Percentiles rank a stretch among this genome's conserved stretches.
Evolutionary conservation across 1,140 invertebrate species (phyloP).

Genomic region (Drosophila oshimai): DNA sequence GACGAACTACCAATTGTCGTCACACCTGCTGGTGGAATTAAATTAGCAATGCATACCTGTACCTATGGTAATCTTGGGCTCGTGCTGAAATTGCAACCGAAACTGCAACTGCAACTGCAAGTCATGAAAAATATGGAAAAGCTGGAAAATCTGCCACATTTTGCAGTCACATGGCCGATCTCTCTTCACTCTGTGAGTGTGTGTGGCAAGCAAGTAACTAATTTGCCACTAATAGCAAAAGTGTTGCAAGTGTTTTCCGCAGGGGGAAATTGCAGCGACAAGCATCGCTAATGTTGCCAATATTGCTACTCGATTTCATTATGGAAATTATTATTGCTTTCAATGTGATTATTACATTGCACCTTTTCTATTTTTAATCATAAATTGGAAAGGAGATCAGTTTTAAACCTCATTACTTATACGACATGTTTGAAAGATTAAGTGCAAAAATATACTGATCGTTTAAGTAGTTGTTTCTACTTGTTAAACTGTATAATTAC

Average conservation of each 20-base stretch:
- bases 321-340: slow-evolving; percentile 31
- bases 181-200: not conserved
- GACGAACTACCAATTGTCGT: slow-evolving; percentile 24
- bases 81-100: no score
- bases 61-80: slow-evolving; percentile 2
- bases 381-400: not conserved
- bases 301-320: slow-evolving; percentile 34
- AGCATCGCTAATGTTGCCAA: slow-evolving; percentile 4
- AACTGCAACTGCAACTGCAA: slow-evolving; percentile 5
- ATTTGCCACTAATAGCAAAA: slow-evolving; percentile 34
- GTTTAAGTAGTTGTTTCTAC: no score
- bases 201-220: slow-evolving; percentile 15
- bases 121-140: slow-evolving; percentile 5
- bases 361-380: not conserved
- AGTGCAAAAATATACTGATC: no score
- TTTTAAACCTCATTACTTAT: not conserved
- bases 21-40: slow-evolving; percentile 22
- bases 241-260: slow-evolving; percentile 33
- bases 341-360: slow-evolving; percentile 7
- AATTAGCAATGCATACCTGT: slow-evolving; percentile 17
- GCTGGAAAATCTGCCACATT: slow-evolving; percentile 3
- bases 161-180: slow-evolving; percentile 18
- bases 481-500: no score
- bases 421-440: not conserved
- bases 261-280: slow-evolving; percentile 19